Evolutionary conservation across 2,113 vertebrate species (phyloP), one percentile per base, ranked within the genome.

Genomic region (Patagioenas fasciata): DNA sequence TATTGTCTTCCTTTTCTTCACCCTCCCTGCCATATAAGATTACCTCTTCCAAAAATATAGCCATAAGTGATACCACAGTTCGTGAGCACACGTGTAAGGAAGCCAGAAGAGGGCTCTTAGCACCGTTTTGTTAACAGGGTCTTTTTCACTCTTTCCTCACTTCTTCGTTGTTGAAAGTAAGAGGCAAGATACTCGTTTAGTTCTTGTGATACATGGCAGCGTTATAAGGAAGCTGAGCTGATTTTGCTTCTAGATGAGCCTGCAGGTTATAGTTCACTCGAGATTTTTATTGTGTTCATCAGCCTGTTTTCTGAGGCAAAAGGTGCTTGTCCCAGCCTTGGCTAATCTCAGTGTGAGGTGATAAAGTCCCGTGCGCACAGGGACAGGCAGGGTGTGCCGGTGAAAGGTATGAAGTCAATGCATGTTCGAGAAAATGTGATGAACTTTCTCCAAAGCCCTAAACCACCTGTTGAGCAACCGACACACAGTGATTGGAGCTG

Each of bases 371-470:
- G 25, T 54, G 29, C 4, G 2, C 6, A 1, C 51, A 60, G 56
- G 58, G 51, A 34, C 56, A 29, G 64, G 67, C 64, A 80, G 50
- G 25, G 42, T 3, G 11, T 9, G 13, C n/a, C 26, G 6, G 57
- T 9, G 53, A 50, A 91, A 85, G 24, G 7, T 64, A n/a, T 4
- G 31, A 79, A 81, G 29, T 32, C 61, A 48, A 1, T 0, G 1
- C 13, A 50, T 0, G 0, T 53, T 57, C 40, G 38, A 74, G 70
- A 72, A 87, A 85, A 81, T 0, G 0, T 42, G 56, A 34, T 11
- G 18, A 71, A 72, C 80, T 92, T 72, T 85, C 72, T 71, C 65
- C 3, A 1, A 42, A 56, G 62, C 73, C 38, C 15, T 69, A 58
- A 91, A 71, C 15, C 20, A 64, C 58, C 29, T 54, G 65, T 57